Evolutionary conservation across 2,888 invertebrate genomes (phyloP), one percentile per base, ranked within the genome.

Genomic region (Xestia ashworthii): DNA sequence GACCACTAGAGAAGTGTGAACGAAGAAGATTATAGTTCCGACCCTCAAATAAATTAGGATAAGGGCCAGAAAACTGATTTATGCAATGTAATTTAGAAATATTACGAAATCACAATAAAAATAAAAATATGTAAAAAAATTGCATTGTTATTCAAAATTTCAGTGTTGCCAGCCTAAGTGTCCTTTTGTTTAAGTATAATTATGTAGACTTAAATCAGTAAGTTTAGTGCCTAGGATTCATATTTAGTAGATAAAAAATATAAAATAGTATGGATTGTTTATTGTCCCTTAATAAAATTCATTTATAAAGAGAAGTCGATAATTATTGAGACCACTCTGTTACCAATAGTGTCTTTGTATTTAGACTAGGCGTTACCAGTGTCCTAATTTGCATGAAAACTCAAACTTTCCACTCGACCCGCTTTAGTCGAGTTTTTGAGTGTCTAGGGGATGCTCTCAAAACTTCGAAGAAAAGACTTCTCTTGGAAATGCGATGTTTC

Each of bases 341-440:
- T 38, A 22, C 55, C 19, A 44, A 74, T 58, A 58, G 55, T 55
- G 8, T 46, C 12, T 19, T 46, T 25, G 46, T 4, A 19, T 46
- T 9, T 19, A 6, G 14, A 19, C n/a, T 41, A 41, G 14, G 48
- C 46, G 38, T 25, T 38, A 5, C 38, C 16, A 25, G 70, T 70
- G 48, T 60, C 79, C 79, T 60, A 50, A 50, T 77, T 77, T 44
- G 32, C 50, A 44, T 78, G n/a, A 12, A 32, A 44, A 78, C 58
- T 70, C 32, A 19, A 25, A 38, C 22, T 50, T 25, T 14, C 38
- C 22, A 68, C 68, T 46, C 78, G 69, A 48, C 6, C 6, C n/a
- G 32, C 68, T 32, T 8, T 11, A n/a, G n/a, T 41, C 19, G 6
- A 16, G 41, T 38, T 78, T 48, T 58, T 55, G 55, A 68, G 78